These are phyloP conservation scores for Rhabdornis inornatus DNA, from an alignment of 2,113 vertebrate genomes.

Conservation along the genomic window DNA sequence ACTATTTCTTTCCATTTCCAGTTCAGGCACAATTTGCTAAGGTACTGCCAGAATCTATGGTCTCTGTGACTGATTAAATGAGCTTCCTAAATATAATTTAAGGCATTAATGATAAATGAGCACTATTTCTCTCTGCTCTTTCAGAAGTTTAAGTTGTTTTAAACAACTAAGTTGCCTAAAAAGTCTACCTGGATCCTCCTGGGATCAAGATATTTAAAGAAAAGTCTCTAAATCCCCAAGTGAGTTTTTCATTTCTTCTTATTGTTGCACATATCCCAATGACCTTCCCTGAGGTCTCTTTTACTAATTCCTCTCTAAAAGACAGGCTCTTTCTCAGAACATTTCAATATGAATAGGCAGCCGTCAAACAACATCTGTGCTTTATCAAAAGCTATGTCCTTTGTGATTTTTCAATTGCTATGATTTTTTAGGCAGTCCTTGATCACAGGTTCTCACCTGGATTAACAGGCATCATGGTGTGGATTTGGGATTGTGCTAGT, in stretches of 20 bases:
- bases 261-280: not conserved
- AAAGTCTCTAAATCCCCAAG: not conserved
- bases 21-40: not conserved
- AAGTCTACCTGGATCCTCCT: not conserved
- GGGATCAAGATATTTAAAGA: not conserved
- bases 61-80: constrained; percentile 20
- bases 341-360: not conserved
- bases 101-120: constrained; percentile 41
- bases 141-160: constrained; percentile 13
- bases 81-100: constrained; percentile 51
- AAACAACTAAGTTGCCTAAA: not conserved
- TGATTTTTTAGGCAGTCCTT: not conserved
- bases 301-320: not conserved
- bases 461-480: not conserved
- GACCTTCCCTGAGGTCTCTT: not conserved
- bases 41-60: not conserved
- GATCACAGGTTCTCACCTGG: not conserved
- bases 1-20: constrained; percentile 9
- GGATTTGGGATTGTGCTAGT: not conserved
- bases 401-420: not conserved
- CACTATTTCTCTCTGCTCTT: constrained; percentile 12
- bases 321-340: not conserved
- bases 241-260: not conserved
- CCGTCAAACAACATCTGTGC: not conserved
- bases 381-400: not conserved